Base-by-base conservation (phyloP, 2,888 invertebrate genomes). In the Ametastegia equiseti region DNA sequence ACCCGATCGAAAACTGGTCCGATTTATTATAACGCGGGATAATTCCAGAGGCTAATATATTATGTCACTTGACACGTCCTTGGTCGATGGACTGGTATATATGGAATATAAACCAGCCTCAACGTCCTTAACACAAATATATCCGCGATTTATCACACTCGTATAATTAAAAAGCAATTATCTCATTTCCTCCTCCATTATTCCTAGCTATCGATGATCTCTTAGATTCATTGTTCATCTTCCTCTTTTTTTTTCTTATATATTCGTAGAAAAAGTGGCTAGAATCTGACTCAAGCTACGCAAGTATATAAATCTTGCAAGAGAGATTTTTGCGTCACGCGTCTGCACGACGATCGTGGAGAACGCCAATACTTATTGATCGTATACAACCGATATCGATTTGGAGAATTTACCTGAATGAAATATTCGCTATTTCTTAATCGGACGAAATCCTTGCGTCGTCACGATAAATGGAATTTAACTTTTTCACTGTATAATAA, bases 81-180 rank as follows among this genome's bases (percentile, higher is more conserved):
- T 60, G 60, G 27, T 11, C 30, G 60, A 60, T 60, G 30, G 30
- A 30, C n/a, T 6, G 23, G 27, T 36, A 65, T 47, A 23, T n/a
- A 30, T 27, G 5, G 47, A 27, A 33, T 39, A n/a, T n/a, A 67
- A 42, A 47, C 69, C 27, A 71, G 19, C 65, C 65, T 60, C 27
- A 19, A 15, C 6, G 71, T 71, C 71, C 71, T 71, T 71, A 71
- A 71, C 71, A 71, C 71, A 45, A 47, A 71, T 71, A 71, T 30
- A n/a, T n/a, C n/a, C 15, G 45, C 15, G 47, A 71, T 13, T 65
- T 71, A 23, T 45, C 27, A 6, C 45, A 13, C 45, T 30, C 15
- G 30, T 60, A 30, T 30, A 71, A 71, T 71, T 71, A 71, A 45
- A 47, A 71, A 5, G 47, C 47, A 71, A 71, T 47, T 23, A 71